These are phyloP conservation scores for Drosophila koepferae DNA, from an alignment of 2,888 invertebrate species.

Conservation along the genomic window DNA sequence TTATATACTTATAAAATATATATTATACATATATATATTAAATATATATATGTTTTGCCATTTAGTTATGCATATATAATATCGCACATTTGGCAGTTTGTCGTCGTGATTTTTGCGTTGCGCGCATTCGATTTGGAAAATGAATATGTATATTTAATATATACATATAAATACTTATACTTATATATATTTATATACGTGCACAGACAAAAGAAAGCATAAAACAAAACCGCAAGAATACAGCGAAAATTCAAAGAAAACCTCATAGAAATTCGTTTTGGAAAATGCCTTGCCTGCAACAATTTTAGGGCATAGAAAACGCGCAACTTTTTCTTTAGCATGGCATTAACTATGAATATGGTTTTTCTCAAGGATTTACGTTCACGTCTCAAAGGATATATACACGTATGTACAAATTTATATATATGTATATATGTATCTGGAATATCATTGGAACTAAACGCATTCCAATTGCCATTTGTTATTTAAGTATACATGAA, in stretches of 20 bases:
- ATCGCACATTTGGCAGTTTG: slow-evolving; percentile 70
- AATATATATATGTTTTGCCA: not conserved
- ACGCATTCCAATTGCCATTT: slow-evolving; percentile 30
- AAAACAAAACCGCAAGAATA: slow-evolving; percentile 41
- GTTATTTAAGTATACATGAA: slow-evolving; percentile 23
- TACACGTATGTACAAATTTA: slow-evolving; percentile 82
- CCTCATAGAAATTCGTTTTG: slow-evolving; percentile 25
- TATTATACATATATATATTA: slow-evolving; percentile 9
- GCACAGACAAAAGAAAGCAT: slow-evolving; percentile 21
- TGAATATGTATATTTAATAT: slow-evolving; percentile 31
- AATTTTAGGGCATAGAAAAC: slow-evolving; percentile 26
- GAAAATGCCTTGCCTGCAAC: slow-evolving; percentile 21
- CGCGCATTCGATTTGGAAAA: slow-evolving; percentile 72
- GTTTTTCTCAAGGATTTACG: slow-evolving; percentile 85
- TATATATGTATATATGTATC: slow-evolving; percentile 10
- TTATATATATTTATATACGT: slow-evolving; percentile 23
- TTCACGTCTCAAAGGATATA: slow-evolving; percentile 85
- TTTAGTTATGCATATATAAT: slow-evolving; percentile 24
- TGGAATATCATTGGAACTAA: slow-evolving; percentile 7
- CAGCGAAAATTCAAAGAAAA: slow-evolving; percentile 18
- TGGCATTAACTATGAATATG: slow-evolving; percentile 85
- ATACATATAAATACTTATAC: no score
- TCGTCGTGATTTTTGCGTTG: slow-evolving; percentile 64
- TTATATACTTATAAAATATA: slow-evolving; percentile 16
- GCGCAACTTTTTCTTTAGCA: slow-evolving; percentile 39